A percentile compares a stretch with the other conserved stretches of the same genome.
These are phyloP conservation scores for Pedicia rivosa DNA, from an alignment of 2,888 invertebrate species.

Conservation along the genomic window DNA sequence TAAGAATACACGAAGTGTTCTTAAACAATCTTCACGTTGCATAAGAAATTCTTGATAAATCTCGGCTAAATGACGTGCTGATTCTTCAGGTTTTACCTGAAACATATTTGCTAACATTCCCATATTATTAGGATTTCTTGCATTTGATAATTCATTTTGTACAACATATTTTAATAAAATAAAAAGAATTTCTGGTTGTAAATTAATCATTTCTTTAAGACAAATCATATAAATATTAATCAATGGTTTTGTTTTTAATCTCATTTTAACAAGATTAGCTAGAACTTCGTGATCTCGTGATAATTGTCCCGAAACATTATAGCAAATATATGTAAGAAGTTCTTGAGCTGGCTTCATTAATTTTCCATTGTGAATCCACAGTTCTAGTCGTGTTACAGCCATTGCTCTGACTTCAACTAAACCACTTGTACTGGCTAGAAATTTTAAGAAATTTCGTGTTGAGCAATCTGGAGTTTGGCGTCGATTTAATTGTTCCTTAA, in stretches of 20 bases:
- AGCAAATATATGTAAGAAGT: constrained; percentile 74
- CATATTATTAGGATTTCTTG: constrained; percentile 90
- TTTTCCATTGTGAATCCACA: constrained; percentile 94
- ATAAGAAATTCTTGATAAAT: constrained; percentile 73
- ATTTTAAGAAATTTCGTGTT: constrained; percentile 73
- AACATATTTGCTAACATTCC: constrained; percentile 79
- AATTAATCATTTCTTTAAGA: constrained; percentile 76
- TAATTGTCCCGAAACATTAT: constrained; percentile 64
- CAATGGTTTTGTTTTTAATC: constrained; percentile 85
- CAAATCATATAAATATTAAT: constrained; percentile 79
- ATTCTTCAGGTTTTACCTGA: constrained; percentile 64
- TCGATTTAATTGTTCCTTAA: constrained; percentile 73
- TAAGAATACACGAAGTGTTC: constrained; percentile 69
- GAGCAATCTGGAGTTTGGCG: constrained; percentile 76
- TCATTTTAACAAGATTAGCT: constrained; percentile 70
- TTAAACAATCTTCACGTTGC: constrained; percentile 78
- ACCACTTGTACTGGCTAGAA: constrained; percentile 73
- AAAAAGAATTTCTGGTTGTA: constrained; percentile 69
- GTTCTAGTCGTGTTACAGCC: constrained; percentile 50
- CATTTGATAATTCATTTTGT: constrained; percentile 86
- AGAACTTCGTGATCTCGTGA: constrained; percentile 59
- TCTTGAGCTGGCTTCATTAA: constrained; percentile 84
- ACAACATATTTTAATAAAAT: constrained; percentile 81
- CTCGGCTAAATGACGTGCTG: constrained; percentile 70
- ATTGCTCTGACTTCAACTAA: constrained; percentile 50